Conservation (phyloP, 23 tunicate species). For the Aplidium turbinatum region DNA sequence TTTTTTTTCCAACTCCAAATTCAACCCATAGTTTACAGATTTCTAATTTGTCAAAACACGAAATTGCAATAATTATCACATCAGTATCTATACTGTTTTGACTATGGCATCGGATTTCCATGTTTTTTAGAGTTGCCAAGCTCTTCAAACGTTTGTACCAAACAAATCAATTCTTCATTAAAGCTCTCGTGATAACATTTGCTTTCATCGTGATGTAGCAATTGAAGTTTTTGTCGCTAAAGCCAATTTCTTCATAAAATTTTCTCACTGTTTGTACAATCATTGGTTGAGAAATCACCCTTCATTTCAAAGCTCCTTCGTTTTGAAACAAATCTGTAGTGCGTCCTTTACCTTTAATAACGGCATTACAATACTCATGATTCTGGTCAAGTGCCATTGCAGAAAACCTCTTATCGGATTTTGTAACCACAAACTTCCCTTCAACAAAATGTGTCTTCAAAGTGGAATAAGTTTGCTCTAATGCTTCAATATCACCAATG, state of each 20-base stretch:
- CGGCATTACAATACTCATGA: constrained; percentile 7
- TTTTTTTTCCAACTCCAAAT: too few relatives aligned
- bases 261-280: neutral
- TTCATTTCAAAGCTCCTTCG: neutral
- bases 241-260: constrained; percentile 8
- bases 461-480: neutral
- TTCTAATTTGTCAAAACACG: too few relatives aligned
- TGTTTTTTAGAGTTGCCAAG: constrained; percentile 9
- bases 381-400: constrained; percentile 7
- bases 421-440: constrained; percentile 12
- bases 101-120: too few relatives aligned
- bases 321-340: constrained; percentile 2
- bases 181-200: constrained; percentile 11
- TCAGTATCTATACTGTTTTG: too few relatives aligned
- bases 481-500: constrained; percentile 7
- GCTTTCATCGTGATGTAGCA: constrained; percentile 13
- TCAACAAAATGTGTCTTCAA: neutral
- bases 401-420: constrained; percentile 1
- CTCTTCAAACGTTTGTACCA: constrained; percentile 12
- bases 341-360: constrained; percentile 10
- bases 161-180: neutral
- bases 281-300: neutral
- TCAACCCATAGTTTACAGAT: too few relatives aligned
- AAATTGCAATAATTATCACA: too few relatives aligned
- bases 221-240: constrained; percentile 1